Percentiles rank a stretch among this genome's conserved stretches.
Evolutionary conservation across 2,888 invertebrate genomes (phyloP).

Genomic region (Campoplex capitator): DNA sequence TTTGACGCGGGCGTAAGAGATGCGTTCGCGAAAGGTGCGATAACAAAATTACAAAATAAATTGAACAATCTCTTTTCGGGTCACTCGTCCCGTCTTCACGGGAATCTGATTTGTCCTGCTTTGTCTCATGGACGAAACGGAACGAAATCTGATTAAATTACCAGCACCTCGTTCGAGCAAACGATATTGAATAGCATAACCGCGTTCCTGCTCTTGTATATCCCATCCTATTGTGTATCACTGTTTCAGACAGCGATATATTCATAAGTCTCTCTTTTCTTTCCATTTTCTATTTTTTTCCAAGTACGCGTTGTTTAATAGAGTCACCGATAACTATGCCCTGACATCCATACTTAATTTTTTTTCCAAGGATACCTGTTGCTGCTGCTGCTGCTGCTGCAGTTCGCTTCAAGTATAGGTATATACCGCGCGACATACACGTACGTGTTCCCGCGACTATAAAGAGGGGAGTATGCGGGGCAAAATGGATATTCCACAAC

Average conservation of each 20-base stretch:
- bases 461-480: too few species aligned
- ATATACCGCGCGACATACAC: too few species aligned
- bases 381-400: too few species aligned
- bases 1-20: neutral
- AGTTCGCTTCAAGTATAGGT: neutral
- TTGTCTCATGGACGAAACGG: neutral
- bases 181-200: neutral
- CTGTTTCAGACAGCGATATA: neutral
- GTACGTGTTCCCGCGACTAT: too few species aligned
- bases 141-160: slow-evolving; percentile 14
- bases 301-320: slow-evolving; percentile 55
- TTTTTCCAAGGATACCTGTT: slow-evolving; percentile 52
- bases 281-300: slow-evolving; percentile 8
- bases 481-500: too few species aligned
- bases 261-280: slow-evolving; percentile 24
- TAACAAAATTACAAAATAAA: slow-evolving; percentile 5
- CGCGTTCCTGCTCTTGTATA: too few species aligned
- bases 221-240: too few species aligned
- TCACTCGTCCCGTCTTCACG: neutral
- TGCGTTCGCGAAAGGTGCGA: slow-evolving; percentile 8
- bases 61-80: neutral
- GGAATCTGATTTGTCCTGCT: too few species aligned
- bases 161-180: neutral
- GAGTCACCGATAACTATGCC: slow-evolving; percentile 59
- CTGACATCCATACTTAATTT: slow-evolving; percentile 65